These are phyloP conservation scores for Poicephalus gulielmi DNA, from an alignment of 2,113 vertebrate genomes.

Conservation along the genomic window DNA sequence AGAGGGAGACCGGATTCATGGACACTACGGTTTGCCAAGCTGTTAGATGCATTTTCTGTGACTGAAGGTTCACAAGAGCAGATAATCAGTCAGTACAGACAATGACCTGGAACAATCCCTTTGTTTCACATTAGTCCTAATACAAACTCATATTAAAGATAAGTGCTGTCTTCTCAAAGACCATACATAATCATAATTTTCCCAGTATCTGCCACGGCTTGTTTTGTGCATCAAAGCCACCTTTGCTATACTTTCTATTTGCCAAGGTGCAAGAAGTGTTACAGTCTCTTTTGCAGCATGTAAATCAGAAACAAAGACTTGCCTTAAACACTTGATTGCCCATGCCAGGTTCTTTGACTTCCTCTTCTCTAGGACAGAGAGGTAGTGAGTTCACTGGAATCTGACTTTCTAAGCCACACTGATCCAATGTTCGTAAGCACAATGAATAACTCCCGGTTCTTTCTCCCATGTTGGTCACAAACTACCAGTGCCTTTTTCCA, in stretches of 20 bases:
- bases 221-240: neutral
- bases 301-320: neutral
- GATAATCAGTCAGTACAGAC: neutral
- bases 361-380: neutral
- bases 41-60: neutral
- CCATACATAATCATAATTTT: neutral
- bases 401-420: neutral
- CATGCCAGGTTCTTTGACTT: neutral
- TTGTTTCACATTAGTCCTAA: neutral
- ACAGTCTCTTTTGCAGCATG: neutral
- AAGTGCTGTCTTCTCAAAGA: neutral
- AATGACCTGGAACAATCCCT: conserved; percentile 9
- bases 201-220: neutral
- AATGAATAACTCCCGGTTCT: neutral
- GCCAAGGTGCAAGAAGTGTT: neutral
- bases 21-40: neutral
- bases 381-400: neutral
- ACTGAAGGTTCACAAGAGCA: neutral
- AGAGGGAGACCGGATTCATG: neutral
- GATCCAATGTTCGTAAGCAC: neutral
- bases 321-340: too few species aligned
- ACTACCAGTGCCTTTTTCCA: neutral
- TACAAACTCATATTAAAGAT: neutral
- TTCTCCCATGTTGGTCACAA: neutral
- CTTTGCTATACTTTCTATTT: neutral